phyloP scores from a whole-genome alignment of 2,888 invertebrate genomes.

The Seladonia tumulorum region DNA sequence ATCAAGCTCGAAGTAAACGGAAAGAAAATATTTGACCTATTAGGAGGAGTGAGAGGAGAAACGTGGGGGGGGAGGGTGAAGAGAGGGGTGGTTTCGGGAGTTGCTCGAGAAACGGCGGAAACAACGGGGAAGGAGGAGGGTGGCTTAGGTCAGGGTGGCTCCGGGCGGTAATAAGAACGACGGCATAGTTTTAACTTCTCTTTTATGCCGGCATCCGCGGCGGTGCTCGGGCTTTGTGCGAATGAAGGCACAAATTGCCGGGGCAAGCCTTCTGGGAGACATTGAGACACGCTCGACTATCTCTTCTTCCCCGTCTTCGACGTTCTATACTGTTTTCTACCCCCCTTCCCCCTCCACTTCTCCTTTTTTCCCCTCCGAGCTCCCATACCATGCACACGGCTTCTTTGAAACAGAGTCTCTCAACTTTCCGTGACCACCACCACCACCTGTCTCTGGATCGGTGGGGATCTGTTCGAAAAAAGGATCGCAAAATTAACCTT shows the following conservation, averaged over 20 bases:
- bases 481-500: no score
- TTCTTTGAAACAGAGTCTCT: neutral
- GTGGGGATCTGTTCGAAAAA: no score
- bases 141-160: constrained; percentile 76
- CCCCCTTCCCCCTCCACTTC: neutral
- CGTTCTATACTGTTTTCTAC: neutral
- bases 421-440: neutral
- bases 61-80: neutral
- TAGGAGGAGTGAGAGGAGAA: constrained; percentile 69
- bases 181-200: constrained; percentile 84
- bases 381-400: neutral
- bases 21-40: constrained; percentile 83
- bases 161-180: constrained; percentile 84
- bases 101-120: constrained; percentile 23
- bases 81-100: neutral
- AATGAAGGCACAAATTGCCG: constrained; percentile 84
- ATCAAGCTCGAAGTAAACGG: constrained; percentile 79
- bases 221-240: constrained; percentile 81
- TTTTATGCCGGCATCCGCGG: constrained; percentile 83
- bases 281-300: constrained; percentile 81
- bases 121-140: constrained; percentile 46
- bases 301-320: constrained; percentile 5
- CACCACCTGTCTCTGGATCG: no score
- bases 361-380: neutral
- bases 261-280: constrained; percentile 83